A percentile compares a stretch with the other conserved stretches of the same genome.
Conservation (phyloP, 30 jellyfish, hydroid and myxozoan genomes). For the Hydractinia symbiolongicarpus region DNA sequence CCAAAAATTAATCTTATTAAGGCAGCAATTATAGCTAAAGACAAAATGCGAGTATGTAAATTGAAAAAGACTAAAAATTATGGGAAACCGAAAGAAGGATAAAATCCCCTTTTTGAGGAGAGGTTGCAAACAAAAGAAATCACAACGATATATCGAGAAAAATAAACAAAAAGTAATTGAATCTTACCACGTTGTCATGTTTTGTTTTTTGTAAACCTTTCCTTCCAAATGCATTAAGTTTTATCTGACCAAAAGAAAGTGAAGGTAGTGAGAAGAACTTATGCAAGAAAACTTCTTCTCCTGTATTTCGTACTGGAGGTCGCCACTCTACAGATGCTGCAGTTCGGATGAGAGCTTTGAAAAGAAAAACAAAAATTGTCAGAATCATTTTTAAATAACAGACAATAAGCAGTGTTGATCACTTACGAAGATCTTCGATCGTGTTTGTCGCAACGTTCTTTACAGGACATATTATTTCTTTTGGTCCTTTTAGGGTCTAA, state of each 20-base stretch:
- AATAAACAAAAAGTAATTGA: background rate
- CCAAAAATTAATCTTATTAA: too few species aligned
- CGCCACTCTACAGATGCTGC: background rate
- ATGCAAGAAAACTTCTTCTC: background rate
- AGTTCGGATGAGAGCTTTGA: background rate
- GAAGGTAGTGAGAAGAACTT: background rate
- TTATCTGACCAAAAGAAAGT: background rate
- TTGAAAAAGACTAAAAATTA: too few species aligned
- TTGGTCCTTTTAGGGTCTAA: too few species aligned
- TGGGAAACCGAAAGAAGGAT: too few species aligned
- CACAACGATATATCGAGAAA: background rate
- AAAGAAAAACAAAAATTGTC: background rate
- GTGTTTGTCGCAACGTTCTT: too few species aligned
- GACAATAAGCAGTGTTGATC: too few species aligned
- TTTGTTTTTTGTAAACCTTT: background rate
- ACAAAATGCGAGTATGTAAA: too few species aligned
- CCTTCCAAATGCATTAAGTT: conserved; percentile 1
- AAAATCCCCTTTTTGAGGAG: too few species aligned
- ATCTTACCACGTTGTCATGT: background rate
- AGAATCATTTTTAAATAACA: too few species aligned
- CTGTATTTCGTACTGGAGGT: background rate
- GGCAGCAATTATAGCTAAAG: too few species aligned
- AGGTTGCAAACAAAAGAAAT: background rate
- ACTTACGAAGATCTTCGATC: too few species aligned
- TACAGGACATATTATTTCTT: too few species aligned